Evolutionary conservation across 2,797 vertebrate species (phyloP).

Genomic region (Brachyalestes nurse): DNA sequence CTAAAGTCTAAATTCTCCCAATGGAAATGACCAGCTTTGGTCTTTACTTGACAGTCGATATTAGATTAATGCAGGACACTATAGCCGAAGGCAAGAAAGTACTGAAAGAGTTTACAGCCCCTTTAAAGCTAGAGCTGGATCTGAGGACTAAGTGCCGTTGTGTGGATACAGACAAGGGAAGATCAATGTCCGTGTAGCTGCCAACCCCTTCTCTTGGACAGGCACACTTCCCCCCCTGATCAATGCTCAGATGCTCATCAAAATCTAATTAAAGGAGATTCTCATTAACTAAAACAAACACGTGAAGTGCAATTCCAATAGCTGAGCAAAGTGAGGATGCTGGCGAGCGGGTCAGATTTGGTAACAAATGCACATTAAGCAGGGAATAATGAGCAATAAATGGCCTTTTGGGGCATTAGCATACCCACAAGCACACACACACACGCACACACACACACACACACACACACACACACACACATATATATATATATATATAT

Average conservation of each 20-base stretch:
- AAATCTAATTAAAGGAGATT: conserved; percentile 65
- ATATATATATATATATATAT: background rate
- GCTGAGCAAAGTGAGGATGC: conserved; percentile 11
- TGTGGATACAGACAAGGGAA: conserved; percentile 27
- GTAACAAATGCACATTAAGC: conserved; percentile 41
- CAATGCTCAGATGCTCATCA: conserved; percentile 65
- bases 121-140: conserved; percentile 13
- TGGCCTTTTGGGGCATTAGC: conserved; percentile 27
- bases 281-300: conserved; percentile 69
- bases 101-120: background rate
- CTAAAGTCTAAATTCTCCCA: background rate
- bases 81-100: background rate
- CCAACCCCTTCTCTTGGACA: conserved; percentile 44
- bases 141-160: conserved; percentile 1
- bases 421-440: background rate
- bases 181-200: conserved; percentile 53
- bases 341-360: conserved; percentile 43
- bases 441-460: conserved; percentile 17
- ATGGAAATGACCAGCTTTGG: background rate
- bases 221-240: conserved; percentile 43
- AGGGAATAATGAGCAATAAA: conserved; percentile 55
- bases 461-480: background rate
- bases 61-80: background rate
- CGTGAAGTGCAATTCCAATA: conserved; percentile 56
- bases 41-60: background rate